phyloP scores from a whole-genome alignment of 2,797 vertebrate species.

The Chaetodon trifasciatus region DNA sequence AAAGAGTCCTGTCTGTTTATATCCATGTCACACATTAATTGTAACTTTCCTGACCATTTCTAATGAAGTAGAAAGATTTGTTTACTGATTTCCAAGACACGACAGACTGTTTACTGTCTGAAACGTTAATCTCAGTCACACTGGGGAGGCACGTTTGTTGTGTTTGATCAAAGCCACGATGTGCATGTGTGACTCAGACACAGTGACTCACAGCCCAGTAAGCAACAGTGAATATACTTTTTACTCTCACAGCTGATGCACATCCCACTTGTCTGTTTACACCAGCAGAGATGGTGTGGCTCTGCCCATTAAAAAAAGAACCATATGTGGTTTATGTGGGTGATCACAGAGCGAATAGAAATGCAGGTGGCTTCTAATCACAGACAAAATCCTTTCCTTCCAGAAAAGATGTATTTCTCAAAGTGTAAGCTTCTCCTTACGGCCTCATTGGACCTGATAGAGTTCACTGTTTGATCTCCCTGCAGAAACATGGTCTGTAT shows the following conservation, averaged over 20 bases:
- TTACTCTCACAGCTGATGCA: slow-evolving; percentile 17
- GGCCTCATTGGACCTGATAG: not conserved
- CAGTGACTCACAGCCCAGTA: slow-evolving; percentile 49
- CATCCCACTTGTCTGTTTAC: slow-evolving; percentile 31
- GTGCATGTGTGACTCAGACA: slow-evolving; percentile 38
- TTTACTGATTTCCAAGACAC: not conserved
- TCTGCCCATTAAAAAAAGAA: slow-evolving; percentile 28
- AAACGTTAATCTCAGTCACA: not conserved
- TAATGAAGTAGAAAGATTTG: not conserved
- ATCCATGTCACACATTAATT: not conserved
- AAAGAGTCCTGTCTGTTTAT: not conserved
- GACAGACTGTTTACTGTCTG: not conserved
- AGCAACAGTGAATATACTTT: slow-evolving; percentile 23
- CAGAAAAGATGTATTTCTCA: not conserved
- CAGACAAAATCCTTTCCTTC: not conserved
- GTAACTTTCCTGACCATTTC: not conserved
- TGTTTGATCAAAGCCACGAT: slow-evolving; percentile 13
- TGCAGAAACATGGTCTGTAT: not conserved
- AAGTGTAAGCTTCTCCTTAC: not conserved
- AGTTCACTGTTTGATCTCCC: not conserved
- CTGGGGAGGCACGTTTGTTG: slow-evolving; percentile 5
- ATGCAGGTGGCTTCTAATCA: not conserved
- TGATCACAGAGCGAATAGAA: slow-evolving; percentile 15
- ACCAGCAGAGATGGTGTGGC: slow-evolving; percentile 7
- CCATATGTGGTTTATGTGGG: not conserved